Evolutionary conservation across 2,113 vertebrate species (phyloP).

Genomic region (Nothoprocta perdicaria): DNA sequence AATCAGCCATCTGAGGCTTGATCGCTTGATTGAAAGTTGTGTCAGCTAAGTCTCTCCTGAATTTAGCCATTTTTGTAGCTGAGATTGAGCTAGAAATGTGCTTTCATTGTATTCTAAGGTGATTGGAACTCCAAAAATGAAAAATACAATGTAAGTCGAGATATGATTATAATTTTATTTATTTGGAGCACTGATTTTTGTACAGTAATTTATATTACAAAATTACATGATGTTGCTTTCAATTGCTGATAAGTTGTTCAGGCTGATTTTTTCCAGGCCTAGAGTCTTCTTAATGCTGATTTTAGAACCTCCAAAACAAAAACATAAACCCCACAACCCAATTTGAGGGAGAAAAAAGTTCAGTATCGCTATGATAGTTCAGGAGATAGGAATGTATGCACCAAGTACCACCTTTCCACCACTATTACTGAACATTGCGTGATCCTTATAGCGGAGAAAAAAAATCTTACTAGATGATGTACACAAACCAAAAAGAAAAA

Average conservation of each 20-base stretch:
- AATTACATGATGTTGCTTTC: background rate
- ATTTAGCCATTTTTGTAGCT: background rate
- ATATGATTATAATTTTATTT: background rate
- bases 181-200: background rate
- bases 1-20: background rate
- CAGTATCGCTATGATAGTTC: background rate
- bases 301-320: background rate
- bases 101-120: background rate
- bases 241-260: background rate
- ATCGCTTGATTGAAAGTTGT: background rate
- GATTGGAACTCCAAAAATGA: background rate
- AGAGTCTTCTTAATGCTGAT: background rate
- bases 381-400: background rate
- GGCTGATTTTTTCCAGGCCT: background rate
- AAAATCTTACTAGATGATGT: background rate
- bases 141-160: background rate
- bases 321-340: background rate
- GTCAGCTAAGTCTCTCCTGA: background rate
- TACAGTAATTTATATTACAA: background rate
- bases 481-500: background rate
- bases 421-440: fast-evolving
- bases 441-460: background rate
- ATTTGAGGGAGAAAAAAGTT: background rate
- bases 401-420: background rate
- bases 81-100: background rate